These are phyloP conservation scores for Ethmia dodecea DNA, from an alignment of 2,888 invertebrate genomes.

Conservation along the genomic window DNA sequence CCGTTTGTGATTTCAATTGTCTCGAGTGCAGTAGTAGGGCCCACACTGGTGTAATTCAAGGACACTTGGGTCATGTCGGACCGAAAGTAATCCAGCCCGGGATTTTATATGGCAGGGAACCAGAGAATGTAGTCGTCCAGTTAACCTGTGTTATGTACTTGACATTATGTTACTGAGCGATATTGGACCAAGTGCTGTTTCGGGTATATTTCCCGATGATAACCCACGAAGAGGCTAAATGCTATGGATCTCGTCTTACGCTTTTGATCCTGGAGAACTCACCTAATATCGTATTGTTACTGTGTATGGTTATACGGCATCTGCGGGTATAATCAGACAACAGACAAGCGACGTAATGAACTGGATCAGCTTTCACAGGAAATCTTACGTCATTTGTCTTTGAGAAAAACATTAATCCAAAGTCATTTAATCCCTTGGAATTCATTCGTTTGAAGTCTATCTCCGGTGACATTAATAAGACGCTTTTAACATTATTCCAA, in stretches of 20 bases:
- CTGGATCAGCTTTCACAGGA: not conserved
- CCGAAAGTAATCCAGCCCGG: slow-evolving; percentile 30
- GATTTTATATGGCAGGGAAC: slow-evolving; percentile 30
- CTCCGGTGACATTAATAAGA: too few species aligned
- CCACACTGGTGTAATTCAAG: slow-evolving; percentile 26
- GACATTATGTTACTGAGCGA: slow-evolving; percentile 4
- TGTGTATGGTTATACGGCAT: too few species aligned
- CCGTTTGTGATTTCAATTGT: too few species aligned
- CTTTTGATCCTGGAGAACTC: too few species aligned
- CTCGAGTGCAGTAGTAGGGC: slow-evolving; percentile 5
- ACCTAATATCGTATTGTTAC: too few species aligned
- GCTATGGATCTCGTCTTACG: too few species aligned
- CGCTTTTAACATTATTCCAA: not conserved
- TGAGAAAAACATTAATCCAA: not conserved
- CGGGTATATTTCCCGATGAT: too few species aligned
- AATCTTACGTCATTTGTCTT: slow-evolving; percentile 1
- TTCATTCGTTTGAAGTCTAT: not conserved
- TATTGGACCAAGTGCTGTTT: slow-evolving; percentile 4
- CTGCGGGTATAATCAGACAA: too few species aligned
- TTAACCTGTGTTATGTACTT: slow-evolving; percentile 13
- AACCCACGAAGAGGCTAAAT: too few species aligned
- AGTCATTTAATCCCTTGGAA: not conserved
- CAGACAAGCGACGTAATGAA: not conserved
- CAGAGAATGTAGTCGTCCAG: slow-evolving; percentile 20
- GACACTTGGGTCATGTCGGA: slow-evolving; percentile 23